Base-by-base conservation (phyloP, 2,113 vertebrate genomes). In the Hippolais icterina region DNA sequence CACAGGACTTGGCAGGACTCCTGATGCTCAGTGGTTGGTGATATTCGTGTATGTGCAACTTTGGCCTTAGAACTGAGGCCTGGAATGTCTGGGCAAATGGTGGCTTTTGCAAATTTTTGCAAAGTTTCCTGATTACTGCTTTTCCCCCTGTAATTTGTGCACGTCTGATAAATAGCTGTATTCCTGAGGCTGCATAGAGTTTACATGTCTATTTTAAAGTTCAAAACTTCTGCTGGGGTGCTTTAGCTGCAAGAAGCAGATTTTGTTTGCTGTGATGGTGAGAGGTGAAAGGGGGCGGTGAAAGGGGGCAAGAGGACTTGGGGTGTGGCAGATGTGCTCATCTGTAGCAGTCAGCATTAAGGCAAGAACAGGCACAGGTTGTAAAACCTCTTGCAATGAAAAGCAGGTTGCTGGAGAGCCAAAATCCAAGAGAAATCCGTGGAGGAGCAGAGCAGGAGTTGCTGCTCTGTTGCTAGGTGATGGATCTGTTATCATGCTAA, bases 401-500 rank as follows among this genome's bases (percentile, higher is more conserved):
- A 89, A 69, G 65, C 81, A 84, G 80, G 46, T 46, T 64, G 53
- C 86, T 31, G 21, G 69, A 93, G 88, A 94, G 83, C 20, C 65
- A 33, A 65, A 95, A 90, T 56, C 46, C 49, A 64, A 64, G 90
- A 52, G 85, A 83, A 94, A 83, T n/a, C 70, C 12, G 2, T 65
- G 86, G 90, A 63, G 60, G 53, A 47, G 29, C 66, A 61, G 86
- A 93, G 84, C 44, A 9, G 61, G 56, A 91, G 78, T 39, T 76
- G 71, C 90, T 90, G 92, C 72, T 82, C 72, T 64, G 96, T 97
- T 97, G 96, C 96, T 97, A 96, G 93, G 96, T 92, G 93, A 97
- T 87, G 69, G 86, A 87, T 92, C 86, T 92, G 83, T 94, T 96
- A 93, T 93, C 94, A 89, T 94, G 93, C 86, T 96, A 95, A 94